Percentiles rank a stretch among this genome's conserved stretches.
Conservation (phyloP, 2,888 invertebrate species). For the Therioaphis trifolii region DNA sequence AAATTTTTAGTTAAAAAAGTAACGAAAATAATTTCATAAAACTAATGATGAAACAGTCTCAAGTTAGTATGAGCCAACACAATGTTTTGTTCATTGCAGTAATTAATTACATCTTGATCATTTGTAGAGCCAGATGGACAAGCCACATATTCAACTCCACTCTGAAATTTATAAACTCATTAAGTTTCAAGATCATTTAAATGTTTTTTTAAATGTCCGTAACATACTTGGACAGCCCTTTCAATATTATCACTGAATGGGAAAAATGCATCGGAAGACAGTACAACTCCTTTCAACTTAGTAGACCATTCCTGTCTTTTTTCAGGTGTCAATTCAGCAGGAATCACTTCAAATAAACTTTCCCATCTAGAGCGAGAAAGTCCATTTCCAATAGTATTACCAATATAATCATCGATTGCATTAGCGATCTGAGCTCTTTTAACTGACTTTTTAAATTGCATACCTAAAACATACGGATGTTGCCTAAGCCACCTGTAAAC, state of each 20-base stretch:
- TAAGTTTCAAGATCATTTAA: slow-evolving; percentile 32
- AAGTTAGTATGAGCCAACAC: slow-evolving; percentile 88
- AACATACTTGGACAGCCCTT: slow-evolving; percentile 84
- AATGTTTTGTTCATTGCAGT: slow-evolving; percentile 92
- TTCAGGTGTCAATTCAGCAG: slow-evolving; percentile 76
- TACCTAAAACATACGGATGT: slow-evolving; percentile 84
- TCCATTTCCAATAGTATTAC: slow-evolving; percentile 51
- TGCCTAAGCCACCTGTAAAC: slow-evolving; percentile 85
- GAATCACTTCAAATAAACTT: slow-evolving; percentile 79
- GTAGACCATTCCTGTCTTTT: slow-evolving; percentile 79
- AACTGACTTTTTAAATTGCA: slow-evolving; percentile 87
- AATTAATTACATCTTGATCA: slow-evolving; percentile 87
- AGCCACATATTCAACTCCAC: slow-evolving; percentile 92
- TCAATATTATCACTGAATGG: slow-evolving; percentile 98
- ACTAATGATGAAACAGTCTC: slow-evolving; percentile 93
- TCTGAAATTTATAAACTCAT: slow-evolving; percentile 73
- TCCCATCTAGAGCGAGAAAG: slow-evolving; percentile 72
- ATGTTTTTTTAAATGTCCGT: slow-evolving; percentile 11
- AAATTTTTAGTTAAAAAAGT: background rate
- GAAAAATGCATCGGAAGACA: slow-evolving; percentile 98
- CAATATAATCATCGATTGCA: slow-evolving; percentile 78
- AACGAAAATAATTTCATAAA: background rate
- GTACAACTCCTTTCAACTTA: slow-evolving; percentile 80
- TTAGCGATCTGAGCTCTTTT: slow-evolving; percentile 94
- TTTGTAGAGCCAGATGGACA: slow-evolving; percentile 96